Evolutionary conservation across 2,888 invertebrate species (phyloP).

Genomic region (Sarcophaga variegata): DNA sequence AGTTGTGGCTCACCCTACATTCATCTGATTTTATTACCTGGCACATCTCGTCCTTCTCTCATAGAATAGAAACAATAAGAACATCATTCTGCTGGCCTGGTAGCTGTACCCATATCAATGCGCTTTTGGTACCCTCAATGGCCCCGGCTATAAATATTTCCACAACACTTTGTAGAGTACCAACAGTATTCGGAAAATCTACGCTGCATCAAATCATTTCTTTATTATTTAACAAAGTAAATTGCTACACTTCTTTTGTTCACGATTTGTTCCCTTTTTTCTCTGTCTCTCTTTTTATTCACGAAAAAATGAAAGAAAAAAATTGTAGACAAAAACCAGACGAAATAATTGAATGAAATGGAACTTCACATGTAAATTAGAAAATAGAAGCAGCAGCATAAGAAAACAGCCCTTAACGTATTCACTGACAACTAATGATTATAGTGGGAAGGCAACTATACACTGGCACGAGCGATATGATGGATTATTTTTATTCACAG

Average conservation of each 20-base stretch:
- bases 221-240: constrained; percentile 23
- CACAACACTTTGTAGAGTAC: not conserved
- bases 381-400: not conserved
- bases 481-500: not conserved
- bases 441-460: not conserved
- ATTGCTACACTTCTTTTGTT: constrained; percentile 33
- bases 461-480: not conserved
- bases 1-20: too few relatives aligned
- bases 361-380: constrained; percentile 19
- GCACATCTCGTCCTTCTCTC: too few relatives aligned
- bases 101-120: too few relatives aligned
- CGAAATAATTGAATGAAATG: constrained; percentile 25
- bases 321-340: constrained; percentile 24
- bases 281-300: too few relatives aligned
- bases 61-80: too few relatives aligned
- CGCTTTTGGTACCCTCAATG: too few relatives aligned
- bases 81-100: too few relatives aligned
- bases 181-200: constrained; percentile 7
- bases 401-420: not conserved
- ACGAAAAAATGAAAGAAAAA: not conserved
- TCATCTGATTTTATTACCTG: too few relatives aligned
- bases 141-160: too few relatives aligned
- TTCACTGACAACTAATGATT: constrained; percentile 26
- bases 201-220: not conserved
- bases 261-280: not conserved